Percentiles rank a stretch among this genome's conserved stretches.
These are phyloP conservation scores for Polydrusus tereticollis DNA, from an alignment of 2,888 invertebrate genomes.

Conservation along the genomic window DNA sequence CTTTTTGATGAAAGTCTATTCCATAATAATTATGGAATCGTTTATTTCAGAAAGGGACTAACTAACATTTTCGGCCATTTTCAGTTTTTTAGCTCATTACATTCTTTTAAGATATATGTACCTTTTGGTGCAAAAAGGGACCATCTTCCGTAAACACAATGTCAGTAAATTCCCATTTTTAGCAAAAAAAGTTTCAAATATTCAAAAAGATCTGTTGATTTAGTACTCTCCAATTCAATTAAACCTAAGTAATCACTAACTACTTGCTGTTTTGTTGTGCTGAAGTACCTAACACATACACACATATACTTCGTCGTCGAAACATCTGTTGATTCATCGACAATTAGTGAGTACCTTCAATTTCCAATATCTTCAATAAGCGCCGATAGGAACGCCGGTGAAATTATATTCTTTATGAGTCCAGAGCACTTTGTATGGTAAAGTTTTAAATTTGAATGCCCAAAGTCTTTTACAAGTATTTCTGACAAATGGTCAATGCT, in stretches of 20 bases:
- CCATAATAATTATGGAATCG: no score
- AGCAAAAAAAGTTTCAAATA: conserved; percentile 6
- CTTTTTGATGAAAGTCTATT: no score
- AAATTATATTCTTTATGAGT: conserved; percentile 10
- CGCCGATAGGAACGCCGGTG: background rate
- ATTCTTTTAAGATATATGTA: conserved; percentile 50
- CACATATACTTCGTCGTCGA: conserved; percentile 7
- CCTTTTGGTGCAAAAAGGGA: conserved; percentile 55
- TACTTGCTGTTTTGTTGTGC: conserved; percentile 27
- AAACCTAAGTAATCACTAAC: conserved; percentile 52
- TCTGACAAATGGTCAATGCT: background rate
- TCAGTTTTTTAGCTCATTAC: no score
- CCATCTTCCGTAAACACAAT: conserved; percentile 51
- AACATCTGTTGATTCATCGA: conserved; percentile 29
- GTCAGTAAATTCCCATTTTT: background rate
- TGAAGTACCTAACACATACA: conserved; percentile 49
- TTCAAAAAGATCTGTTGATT: conserved; percentile 43
- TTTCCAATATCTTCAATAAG: conserved; percentile 10
- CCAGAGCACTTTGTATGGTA: conserved; percentile 24
- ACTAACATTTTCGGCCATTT: no score
- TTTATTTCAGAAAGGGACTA: no score
- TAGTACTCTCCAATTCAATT: conserved; percentile 41
- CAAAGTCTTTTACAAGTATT: background rate
- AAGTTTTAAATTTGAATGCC: no score
- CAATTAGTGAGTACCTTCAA: conserved; percentile 5